A percentile compares a stretch with the other conserved stretches of the same genome.
phyloP scores from a whole-genome alignment of 2,113 vertebrate genomes.

The Pterocles orientalis region DNA sequence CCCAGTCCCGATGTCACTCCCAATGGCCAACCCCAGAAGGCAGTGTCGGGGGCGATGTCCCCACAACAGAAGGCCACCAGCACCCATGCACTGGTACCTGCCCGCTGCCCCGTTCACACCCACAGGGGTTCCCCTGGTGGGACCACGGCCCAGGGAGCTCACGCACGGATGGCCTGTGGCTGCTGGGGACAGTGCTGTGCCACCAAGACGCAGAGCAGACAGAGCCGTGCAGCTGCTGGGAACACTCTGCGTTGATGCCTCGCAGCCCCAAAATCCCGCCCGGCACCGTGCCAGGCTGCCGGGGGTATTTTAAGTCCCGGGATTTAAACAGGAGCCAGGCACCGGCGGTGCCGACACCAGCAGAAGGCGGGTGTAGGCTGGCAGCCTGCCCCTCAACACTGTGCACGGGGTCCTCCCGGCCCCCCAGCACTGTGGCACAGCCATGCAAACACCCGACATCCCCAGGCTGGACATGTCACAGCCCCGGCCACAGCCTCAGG shows the following conservation, averaged over 20 bases:
- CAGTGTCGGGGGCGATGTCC: not conserved
- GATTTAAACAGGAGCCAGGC: not conserved
- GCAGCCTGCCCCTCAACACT: not conserved
- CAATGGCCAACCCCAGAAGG: not conserved
- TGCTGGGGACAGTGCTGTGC: not conserved
- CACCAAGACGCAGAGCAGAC: fast-evolving
- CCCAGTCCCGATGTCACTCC: not conserved
- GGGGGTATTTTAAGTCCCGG: constrained; percentile 1
- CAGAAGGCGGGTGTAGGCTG: not conserved
- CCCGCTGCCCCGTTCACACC: not conserved
- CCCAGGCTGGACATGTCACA: not conserved
- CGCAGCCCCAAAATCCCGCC: not conserved
- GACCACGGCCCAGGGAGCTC: fast-evolving
- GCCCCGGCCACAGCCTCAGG: not conserved
- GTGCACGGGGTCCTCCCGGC: fast-evolving
- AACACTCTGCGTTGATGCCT: not conserved
- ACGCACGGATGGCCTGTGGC: fast-evolving
- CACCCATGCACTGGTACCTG: not conserved
- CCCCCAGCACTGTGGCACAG: not conserved
- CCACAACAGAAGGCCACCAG: not conserved
- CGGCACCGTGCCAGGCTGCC: not conserved
- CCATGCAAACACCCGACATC: fast-evolving
- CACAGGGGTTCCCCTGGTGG: fast-evolving
- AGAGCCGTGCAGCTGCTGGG: not conserved
- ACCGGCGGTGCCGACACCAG: fast-evolving